phyloP scores from a whole-genome alignment of 2,113 vertebrate species.

The Cyphomyrus plagiostoma region DNA sequence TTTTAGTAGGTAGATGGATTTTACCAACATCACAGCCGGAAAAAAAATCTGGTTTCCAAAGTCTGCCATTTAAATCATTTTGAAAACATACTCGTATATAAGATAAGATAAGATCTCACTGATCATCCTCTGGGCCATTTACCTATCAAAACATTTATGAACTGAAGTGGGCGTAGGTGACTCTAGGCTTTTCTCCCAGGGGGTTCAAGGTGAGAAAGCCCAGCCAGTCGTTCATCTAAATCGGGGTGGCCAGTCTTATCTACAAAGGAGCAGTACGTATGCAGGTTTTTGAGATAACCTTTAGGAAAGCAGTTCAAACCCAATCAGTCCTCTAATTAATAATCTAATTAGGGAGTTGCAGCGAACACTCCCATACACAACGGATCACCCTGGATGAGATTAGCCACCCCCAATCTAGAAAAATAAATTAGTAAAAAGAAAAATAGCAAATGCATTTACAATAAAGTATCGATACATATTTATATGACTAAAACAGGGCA shows the following conservation, averaged over 20 bases:
- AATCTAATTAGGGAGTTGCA: neutral
- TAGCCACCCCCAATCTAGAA: neutral
- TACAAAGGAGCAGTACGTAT: neutral
- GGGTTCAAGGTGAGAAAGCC: neutral
- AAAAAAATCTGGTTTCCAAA: neutral
- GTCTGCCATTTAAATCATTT: neutral
- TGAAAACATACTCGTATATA: too few species aligned
- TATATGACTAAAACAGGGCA: neutral
- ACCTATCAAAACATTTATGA: constrained; percentile 47
- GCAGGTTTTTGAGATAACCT: neutral
- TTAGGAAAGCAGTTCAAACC: neutral
- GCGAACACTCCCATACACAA: neutral
- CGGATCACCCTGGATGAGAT: neutral
- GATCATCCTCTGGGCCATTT: neutral
- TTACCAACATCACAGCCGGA: neutral
- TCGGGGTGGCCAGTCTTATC: neutral
- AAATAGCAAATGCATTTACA: neutral
- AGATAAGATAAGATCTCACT: too few species aligned
- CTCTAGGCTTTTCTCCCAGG: neutral
- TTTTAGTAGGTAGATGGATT: neutral
- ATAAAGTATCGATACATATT: neutral
- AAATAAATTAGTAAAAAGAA: neutral
- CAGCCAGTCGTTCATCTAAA: neutral
- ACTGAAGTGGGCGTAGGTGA: constrained; percentile 50
- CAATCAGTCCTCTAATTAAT: neutral